These are phyloP conservation scores for Caranx melampygus DNA, from an alignment of 2,113 vertebrate species.

Conservation along the genomic window DNA sequence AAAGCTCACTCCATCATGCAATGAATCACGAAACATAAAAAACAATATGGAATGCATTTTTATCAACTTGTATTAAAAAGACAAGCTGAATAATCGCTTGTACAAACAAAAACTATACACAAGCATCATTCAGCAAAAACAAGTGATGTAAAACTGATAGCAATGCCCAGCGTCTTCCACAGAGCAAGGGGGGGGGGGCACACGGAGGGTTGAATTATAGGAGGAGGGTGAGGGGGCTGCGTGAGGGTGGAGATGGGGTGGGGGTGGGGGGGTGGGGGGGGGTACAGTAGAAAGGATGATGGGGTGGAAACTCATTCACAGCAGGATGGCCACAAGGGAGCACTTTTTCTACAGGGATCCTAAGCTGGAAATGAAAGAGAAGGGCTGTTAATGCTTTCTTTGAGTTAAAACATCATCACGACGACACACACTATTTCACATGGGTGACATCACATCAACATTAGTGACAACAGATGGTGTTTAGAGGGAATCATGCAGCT, in stretches of 20 bases:
- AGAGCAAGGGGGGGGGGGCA: conserved; percentile 58
- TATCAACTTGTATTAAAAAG: conserved; percentile 45
- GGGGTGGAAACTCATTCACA: conserved; percentile 85
- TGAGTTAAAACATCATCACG: conserved; percentile 67
- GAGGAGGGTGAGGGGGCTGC: conserved; percentile 54
- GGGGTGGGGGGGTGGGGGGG: conserved; percentile 29
- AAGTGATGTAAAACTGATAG: conserved; percentile 71
- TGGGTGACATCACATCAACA: conserved; percentile 57
- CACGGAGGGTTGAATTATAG: conserved; percentile 70
- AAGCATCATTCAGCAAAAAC: conserved; percentile 69
- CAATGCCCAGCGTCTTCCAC: conserved; percentile 80
- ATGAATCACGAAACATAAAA: conserved; percentile 62
- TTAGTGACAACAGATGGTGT: conserved; percentile 37
- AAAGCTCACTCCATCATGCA: conserved; percentile 78
- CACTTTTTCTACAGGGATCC: conserved; percentile 93
- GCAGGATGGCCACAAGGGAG: conserved; percentile 84
- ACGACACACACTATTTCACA: conserved; percentile 64
- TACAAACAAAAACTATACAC: conserved; percentile 43
- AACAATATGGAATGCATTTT: conserved; percentile 63
- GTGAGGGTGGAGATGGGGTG: too few relatives aligned
- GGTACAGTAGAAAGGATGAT: conserved; percentile 77
- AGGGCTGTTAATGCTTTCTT: conserved; percentile 89
- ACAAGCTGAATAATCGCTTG: conserved; percentile 62
- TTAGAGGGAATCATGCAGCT: conserved; percentile 39
- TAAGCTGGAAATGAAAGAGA: conserved; percentile 96